Evolutionary conservation across 1,140 invertebrate genomes (phyloP).

Genomic region (Musca domestica): DNA sequence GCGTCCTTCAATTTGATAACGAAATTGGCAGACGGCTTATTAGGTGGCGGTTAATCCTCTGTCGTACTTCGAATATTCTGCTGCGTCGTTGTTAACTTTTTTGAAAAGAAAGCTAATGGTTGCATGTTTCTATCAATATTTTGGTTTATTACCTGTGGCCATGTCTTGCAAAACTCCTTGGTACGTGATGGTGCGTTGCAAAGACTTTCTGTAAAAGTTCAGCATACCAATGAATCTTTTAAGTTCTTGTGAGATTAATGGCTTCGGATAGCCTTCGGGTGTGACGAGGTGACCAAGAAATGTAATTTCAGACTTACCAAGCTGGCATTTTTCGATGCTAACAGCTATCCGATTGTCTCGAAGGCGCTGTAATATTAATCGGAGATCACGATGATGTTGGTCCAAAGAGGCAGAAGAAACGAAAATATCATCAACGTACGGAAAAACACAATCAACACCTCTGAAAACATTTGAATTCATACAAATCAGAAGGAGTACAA

Average conservation of each 20-base stretch:
- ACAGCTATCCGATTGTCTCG: background rate
- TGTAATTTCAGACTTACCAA: background rate
- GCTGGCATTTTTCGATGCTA: background rate
- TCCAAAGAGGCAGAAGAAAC: constrained; percentile 43
- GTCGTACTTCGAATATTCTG: constrained; percentile 49
- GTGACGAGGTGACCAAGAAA: background rate
- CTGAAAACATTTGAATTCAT: constrained; percentile 27
- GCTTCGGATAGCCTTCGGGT: background rate
- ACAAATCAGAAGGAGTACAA: background rate
- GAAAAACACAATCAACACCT: constrained; percentile 47
- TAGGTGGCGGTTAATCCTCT: constrained; percentile 47
- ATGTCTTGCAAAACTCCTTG: background rate
- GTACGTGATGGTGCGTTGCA: background rate
- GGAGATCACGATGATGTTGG: constrained; percentile 39
- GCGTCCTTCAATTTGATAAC: constrained; percentile 31
- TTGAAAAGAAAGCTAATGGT: no score
- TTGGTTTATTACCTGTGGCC: no score
- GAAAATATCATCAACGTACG: constrained; percentile 57
- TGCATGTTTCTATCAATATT: constrained; percentile 26
- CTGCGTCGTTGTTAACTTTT: constrained; percentile 36
- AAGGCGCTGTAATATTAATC: constrained; percentile 31
- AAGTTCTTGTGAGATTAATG: background rate
- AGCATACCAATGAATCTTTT: background rate
- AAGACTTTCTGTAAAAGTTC: background rate
- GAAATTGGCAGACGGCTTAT: constrained; percentile 31